Base-by-base conservation (phyloP, 2,888 invertebrate species). In the Drosophila prostipennis region DNA sequence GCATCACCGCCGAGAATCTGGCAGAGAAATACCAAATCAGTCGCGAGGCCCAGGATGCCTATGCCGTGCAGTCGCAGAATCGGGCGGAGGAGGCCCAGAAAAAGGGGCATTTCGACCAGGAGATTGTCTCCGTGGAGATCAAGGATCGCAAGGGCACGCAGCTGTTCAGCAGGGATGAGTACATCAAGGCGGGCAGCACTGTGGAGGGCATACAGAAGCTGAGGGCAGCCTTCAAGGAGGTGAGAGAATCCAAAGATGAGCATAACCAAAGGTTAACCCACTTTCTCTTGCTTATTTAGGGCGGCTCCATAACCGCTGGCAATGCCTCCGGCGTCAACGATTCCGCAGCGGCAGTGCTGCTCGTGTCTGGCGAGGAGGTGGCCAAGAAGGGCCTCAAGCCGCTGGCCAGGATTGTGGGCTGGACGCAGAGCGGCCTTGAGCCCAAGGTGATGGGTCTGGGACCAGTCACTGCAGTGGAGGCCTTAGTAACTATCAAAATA, bases 241-340 rank as follows among this genome's bases (percentile, higher is more conserved):
- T 95, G 90, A 90, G 79, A 65, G n/a, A 40, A 16, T n/a, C n/a
- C n/a, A n/a, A 6, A 6, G 23, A 10, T 4, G 10, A 6, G 14
- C 7, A 32, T 52, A 54, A 26, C 19, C 4, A 36, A 59, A 11
- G 5, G 34, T 37, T 49, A 39, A 36, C 59, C 29, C 32, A 42
- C 48, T 52, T 39, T 55, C 23, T 10, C 26, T 32, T 45, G 49
- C 69, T 56, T 73, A 79, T 89, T 52, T 77, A 94, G 93, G 92
- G 92, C 63, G 95, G 95, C 5, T 95, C 95, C 0, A 95, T 97
- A 6, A 97, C 97, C 4, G 93, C 96, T 36, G 96, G 95, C 46
- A 96, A 96, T 93, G 94, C 96, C 1, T 96, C 96, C 8, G 96
- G 96, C 32, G 93, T 96, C 37, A 96, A 96, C 90, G 98, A 98